Conservation (phyloP, 2,888 invertebrate genomes). For the Meteorus colon region DNA sequence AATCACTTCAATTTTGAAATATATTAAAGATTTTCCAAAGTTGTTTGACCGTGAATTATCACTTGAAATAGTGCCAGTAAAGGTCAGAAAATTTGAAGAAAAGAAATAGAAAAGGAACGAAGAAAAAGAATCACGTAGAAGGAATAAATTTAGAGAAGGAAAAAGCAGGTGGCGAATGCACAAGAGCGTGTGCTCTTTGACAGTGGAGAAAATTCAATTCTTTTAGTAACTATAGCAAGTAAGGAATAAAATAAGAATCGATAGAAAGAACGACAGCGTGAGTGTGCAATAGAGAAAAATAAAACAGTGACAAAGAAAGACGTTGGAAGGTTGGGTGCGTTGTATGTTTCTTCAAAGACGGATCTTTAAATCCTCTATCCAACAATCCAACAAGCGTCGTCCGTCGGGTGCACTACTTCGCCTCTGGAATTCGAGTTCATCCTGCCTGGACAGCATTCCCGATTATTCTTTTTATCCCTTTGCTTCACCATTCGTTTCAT, state of each 20-base stretch:
- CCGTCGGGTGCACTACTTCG: slow-evolving; percentile 32
- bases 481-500: slow-evolving; percentile 20
- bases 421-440: slow-evolving; percentile 41
- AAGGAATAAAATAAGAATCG: slow-evolving; percentile 63
- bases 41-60: slow-evolving; percentile 18
- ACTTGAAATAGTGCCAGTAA: slow-evolving; percentile 16
- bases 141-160: slow-evolving; percentile 40
- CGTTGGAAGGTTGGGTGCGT: slow-evolving; percentile 40
- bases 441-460: slow-evolving; percentile 40
- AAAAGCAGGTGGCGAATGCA: slow-evolving; percentile 56
- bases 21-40: not conserved
- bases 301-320: not conserved
- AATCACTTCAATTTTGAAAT: not conserved
- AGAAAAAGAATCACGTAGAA: slow-evolving; percentile 38
- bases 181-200: slow-evolving; percentile 55
- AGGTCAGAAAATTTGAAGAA: slow-evolving; percentile 38
- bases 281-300: slow-evolving; percentile 10
- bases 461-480: slow-evolving; percentile 30
- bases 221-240: slow-evolving; percentile 51
- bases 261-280: slow-evolving; percentile 54
- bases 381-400: slow-evolving; percentile 10
- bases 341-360: slow-evolving; percentile 67
- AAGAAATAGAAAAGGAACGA: slow-evolving; percentile 37
- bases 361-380: slow-evolving; percentile 64
- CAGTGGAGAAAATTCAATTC: slow-evolving; percentile 67